A percentile compares a stretch with the other conserved stretches of the same genome.
Conservation (phyloP, 2,797 vertebrate genomes). For the Echiichthys vipera region DNA sequence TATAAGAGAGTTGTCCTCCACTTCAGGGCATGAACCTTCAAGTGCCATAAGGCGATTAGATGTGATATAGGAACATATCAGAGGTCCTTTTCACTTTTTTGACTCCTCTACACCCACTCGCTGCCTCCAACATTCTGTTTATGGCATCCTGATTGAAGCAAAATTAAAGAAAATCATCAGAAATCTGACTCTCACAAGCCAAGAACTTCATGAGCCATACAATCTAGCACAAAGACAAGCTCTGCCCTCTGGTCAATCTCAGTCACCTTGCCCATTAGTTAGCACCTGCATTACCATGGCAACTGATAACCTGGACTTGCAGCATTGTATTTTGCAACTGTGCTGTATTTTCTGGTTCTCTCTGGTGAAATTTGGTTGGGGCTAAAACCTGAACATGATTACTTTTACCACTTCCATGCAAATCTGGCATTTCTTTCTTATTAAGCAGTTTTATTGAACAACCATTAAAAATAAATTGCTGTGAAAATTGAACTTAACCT, state of each 20-base stretch:
- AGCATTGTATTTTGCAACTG: background rate
- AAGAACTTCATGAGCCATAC: conserved; percentile 1
- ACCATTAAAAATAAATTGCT: background rate
- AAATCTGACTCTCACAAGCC: background rate
- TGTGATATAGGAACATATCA: background rate
- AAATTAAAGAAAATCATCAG: conserved; percentile 13
- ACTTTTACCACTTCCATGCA: background rate
- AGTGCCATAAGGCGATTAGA: background rate
- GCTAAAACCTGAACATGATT: background rate
- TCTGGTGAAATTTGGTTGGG: background rate
- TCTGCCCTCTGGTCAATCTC: conserved; percentile 10
- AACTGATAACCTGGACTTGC: conserved; percentile 34
- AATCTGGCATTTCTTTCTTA: background rate
- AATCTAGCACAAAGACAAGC: conserved; percentile 28
- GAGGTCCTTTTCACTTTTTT: background rate
- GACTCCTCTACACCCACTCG: conserved; percentile 17
- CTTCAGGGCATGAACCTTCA: background rate
- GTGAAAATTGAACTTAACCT: background rate
- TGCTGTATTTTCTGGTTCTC: background rate
- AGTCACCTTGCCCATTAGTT: conserved; percentile 9
- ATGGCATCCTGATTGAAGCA: conserved; percentile 9
- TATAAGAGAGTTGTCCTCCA: background rate
- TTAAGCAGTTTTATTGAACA: background rate
- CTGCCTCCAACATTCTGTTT: background rate
- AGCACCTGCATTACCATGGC: conserved; percentile 47